Evolutionary conservation across 92 coral and sea anemone genomes (phyloP), one percentile per base, ranked within the genome.

Genomic region (Porites evermanni): DNA sequence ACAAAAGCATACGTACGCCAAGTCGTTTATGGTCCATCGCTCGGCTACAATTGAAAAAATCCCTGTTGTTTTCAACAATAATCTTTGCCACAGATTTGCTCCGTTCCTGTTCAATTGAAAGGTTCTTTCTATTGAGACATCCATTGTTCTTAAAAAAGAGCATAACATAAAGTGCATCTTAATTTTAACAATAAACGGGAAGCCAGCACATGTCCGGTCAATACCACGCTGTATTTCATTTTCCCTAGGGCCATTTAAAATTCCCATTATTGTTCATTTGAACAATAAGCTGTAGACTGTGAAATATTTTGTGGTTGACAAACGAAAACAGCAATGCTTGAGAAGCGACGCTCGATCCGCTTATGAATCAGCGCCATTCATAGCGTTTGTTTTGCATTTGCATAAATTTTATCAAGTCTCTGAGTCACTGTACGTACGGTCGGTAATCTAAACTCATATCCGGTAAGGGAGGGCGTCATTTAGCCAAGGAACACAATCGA

Each of bases 371-470:
- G 7, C 86, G 68, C 69, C 53, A 70, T 21, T n/a, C 17, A 26
- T 21, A 23, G 81, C 65, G 24, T 60, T 60, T 51, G 79, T 64
- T 71, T 32, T 53, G 4, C n/a, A 83, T 72, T 83, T 50, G 87
- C 87, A 83, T 83, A 74, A 24, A 83, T 72, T 74, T 21, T 21
- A 74, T 72, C 54, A 71, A 70, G 58, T n/a, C 50, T 17, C 47
- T 38, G 47, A 38, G 47, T 64, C 79, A 4, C 50, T 20, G 17
- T 51, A 21, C 2, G 8, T 74, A 53, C 50, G 21, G 64, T 70
- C 60, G 38, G 64, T 70, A 67, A 50, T 64, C 60, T 70, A 10
- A 47, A 59, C 47, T 68, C 77, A 24, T 32, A 26, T 80, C 67
- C 85, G 86, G 26, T 58, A 4, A 26, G n/a, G 78, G 86, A 78